Conservation (phyloP, 1,140 invertebrate genomes). For the Tetragnatha versicolor region DNA sequence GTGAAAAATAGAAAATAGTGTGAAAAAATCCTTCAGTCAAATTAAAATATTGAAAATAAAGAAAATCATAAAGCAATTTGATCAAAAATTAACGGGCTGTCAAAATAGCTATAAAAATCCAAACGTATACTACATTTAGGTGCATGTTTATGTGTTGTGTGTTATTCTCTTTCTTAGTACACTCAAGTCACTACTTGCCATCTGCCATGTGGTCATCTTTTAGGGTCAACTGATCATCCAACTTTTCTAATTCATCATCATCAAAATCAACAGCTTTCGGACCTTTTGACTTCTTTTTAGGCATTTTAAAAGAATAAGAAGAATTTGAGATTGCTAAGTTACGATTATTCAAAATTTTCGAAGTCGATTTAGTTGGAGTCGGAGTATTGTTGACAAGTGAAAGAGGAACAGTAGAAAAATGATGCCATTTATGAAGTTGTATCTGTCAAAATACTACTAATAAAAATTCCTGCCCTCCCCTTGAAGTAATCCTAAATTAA, state of each 20-base stretch:
- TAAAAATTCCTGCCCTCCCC: no score
- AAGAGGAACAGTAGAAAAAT: background rate
- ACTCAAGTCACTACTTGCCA: background rate
- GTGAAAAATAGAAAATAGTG: no score
- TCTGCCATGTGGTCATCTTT: constrained; percentile 44
- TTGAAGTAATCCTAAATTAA: no score
- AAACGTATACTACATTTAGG: no score
- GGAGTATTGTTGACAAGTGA: background rate
- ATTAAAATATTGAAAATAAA: no score
- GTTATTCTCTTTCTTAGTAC: background rate
- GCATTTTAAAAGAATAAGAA: constrained; percentile 28
- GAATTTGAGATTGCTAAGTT: no score
- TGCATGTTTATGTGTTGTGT: background rate
- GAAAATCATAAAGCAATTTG: no score
- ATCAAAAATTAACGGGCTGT: no score
- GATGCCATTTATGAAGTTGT: no score
- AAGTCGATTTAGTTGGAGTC: background rate
- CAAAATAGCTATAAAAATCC: no score
- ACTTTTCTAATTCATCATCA: constrained; percentile 45
- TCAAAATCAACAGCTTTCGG: background rate
- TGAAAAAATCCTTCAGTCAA: no score
- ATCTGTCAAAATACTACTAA: no score
- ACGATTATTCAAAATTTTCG: background rate
- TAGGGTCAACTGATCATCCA: constrained; percentile 15
- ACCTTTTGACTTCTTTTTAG: constrained; percentile 42